Evolutionary conservation across 1,140 invertebrate species (phyloP).

Genomic region (Probaryconus sp.): DNA sequence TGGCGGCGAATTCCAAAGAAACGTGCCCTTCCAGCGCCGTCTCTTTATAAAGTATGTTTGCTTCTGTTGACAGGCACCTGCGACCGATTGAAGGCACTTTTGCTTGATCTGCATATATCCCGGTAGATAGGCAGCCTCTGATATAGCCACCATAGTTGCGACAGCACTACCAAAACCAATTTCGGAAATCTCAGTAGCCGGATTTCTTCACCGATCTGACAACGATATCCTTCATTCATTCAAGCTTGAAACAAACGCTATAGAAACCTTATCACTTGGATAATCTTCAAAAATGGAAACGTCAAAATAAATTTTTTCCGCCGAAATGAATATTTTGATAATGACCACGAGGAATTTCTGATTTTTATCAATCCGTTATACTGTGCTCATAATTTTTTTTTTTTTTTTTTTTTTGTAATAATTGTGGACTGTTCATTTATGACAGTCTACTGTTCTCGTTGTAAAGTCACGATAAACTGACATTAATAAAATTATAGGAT

Average conservation of each 20-base stretch:
- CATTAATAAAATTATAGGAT: too few relatives aligned
- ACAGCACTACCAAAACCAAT: constrained; percentile 53
- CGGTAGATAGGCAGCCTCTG: constrained; percentile 48
- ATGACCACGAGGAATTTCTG: not conserved
- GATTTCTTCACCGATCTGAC: constrained; percentile 41
- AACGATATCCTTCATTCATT: not conserved
- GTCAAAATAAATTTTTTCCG: constrained; percentile 51
- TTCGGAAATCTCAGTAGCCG: constrained; percentile 50
- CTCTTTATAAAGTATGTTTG: constrained; percentile 70
- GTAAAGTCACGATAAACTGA: too few relatives aligned
- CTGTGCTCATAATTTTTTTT: too few relatives aligned
- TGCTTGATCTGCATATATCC: constrained; percentile 61
- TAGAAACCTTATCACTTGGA: constrained; percentile 12
- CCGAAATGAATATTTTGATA: constrained; percentile 19
- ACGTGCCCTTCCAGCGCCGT: constrained; percentile 62
- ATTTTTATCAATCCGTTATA: constrained; percentile 16
- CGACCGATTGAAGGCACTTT: constrained; percentile 58
- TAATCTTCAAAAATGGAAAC: constrained; percentile 44
- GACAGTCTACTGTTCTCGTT: too few relatives aligned
- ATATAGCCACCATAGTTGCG: constrained; percentile 60
- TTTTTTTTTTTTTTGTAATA: too few relatives aligned
- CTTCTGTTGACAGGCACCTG: constrained; percentile 74
- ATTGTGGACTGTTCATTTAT: too few relatives aligned
- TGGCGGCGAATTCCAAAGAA: constrained; percentile 73
- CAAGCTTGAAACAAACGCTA: constrained; percentile 17